Conservation (phyloP, 23 tunicate genomes). For the Styela clava region DNA sequence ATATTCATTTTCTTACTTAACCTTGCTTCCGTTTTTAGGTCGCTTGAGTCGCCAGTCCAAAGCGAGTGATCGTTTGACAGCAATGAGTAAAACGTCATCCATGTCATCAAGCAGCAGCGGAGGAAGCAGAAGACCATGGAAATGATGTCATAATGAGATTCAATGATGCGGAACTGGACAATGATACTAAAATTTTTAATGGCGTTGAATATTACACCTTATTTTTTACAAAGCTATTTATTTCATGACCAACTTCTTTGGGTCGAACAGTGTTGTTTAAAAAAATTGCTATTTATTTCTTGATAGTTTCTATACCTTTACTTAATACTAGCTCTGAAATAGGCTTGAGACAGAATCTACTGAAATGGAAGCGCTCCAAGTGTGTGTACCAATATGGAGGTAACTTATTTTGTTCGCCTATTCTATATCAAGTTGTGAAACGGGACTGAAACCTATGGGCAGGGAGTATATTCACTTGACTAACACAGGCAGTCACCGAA, state of each 20-base stretch:
- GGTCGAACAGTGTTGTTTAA: neutral
- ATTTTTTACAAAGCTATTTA: too few relatives aligned
- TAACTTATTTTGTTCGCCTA: too few relatives aligned
- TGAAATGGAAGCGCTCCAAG: too few relatives aligned
- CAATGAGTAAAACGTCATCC: slow-evolving; percentile 55
- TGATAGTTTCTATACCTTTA: neutral
- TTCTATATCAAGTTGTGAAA: too few relatives aligned
- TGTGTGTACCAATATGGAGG: too few relatives aligned
- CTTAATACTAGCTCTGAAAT: neutral
- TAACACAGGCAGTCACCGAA: too few relatives aligned
- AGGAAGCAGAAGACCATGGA: slow-evolving; percentile 26
- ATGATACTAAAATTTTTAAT: neutral
- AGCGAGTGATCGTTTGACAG: slow-evolving; percentile 37
- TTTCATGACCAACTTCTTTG: too few relatives aligned
- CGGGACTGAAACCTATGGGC: too few relatives aligned
- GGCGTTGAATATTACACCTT: neutral
- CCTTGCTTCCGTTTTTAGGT: slow-evolving; percentile 61
- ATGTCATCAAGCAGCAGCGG: slow-evolving; percentile 14
- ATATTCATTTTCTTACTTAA: too few relatives aligned
- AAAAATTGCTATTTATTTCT: neutral
- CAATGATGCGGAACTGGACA: neutral
- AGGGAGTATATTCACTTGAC: too few relatives aligned
- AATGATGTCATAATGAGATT: neutral
- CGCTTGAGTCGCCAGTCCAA: slow-evolving; percentile 74
- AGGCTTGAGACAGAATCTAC: too few relatives aligned